Base-by-base conservation (phyloP, 2,113 vertebrate species). In the Centropristis striata region DNA sequence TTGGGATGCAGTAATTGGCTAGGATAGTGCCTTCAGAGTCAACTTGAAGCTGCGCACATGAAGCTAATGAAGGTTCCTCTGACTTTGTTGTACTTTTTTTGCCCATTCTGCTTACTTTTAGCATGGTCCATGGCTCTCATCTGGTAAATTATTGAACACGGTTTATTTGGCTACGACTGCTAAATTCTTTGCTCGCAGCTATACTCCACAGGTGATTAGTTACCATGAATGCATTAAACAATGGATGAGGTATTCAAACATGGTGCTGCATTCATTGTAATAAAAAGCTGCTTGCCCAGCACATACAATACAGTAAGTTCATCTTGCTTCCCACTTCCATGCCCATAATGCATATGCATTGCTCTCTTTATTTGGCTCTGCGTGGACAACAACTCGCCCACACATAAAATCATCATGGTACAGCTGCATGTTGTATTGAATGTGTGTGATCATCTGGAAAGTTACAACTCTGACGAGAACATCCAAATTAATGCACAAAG, bases 1-100 rank as follows among this genome's bases (percentile, higher is more conserved):
- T 90, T 80, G 85, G 84, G 71, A 85, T 81, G 78, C 75, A 83
- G 84, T 93, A 94, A 93, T 93, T 93, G 92, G 87, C 86, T 50
- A 71, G 54, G 86, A 86, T 76, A 81, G 81, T 83, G 79, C 90
- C 85, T 90, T 92, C 64, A 37, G 84, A 86, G 80, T 86, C 53
- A 72, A 83, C 75, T 76, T 81, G 65, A 90, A 76, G 76, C 75
- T 4, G 68, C 27, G 18, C 84, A 67, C 51, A 71, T 76, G 75
- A 76, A 58, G 18, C 67, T 90, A 90, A 92, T 87, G 75, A 91
- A 91, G 81, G 61, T 63, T 89, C 69, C 64, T 77, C 80, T 78
- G 67, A 82, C 86, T 85, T 79, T 75, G 75, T 84, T 83, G 64
- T 73, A 88, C 75, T 84, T 86, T 75, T 63, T 54, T 61, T 6